Evolutionary conservation across 2,888 invertebrate genomes (phyloP).

Genomic region (Drosophila barbarae): DNA sequence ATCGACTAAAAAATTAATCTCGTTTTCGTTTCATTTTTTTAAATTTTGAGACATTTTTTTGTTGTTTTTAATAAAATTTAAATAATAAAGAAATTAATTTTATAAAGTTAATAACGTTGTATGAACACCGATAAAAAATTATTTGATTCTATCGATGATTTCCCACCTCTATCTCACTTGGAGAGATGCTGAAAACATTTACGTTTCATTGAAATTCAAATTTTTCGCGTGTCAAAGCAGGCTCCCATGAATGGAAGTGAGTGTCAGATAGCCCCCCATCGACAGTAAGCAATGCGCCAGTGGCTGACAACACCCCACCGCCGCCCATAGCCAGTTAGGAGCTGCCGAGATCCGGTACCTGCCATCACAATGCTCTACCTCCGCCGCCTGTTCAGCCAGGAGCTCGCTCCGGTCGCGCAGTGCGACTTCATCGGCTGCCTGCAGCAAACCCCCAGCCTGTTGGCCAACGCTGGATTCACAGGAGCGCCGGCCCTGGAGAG

Average conservation of each 20-base stretch:
- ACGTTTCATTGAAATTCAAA: constrained; percentile 19
- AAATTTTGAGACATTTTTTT: too few relatives aligned
- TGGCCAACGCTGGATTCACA: constrained; percentile 57
- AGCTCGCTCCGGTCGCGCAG: constrained; percentile 67
- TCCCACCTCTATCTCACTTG: neutral
- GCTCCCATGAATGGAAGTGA: constrained; percentile 36
- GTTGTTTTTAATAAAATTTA: too few relatives aligned
- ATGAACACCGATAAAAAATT: too few relatives aligned
- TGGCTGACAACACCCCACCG: neutral
- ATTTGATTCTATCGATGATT: neutral
- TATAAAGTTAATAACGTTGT: too few relatives aligned
- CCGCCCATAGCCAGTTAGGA: constrained; percentile 9
- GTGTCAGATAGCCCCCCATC: neutral
- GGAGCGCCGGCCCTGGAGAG: constrained; percentile 80
- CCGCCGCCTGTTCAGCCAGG: constrained; percentile 77
- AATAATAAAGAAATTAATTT: too few relatives aligned
- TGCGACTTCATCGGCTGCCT: constrained; percentile 70
- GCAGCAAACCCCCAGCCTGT: constrained; percentile 64
- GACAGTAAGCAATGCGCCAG: constrained; percentile 30
- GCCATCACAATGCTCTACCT: constrained; percentile 64
- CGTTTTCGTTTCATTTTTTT: too few relatives aligned
- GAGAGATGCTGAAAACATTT: constrained; percentile 11
- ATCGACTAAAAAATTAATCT: too few relatives aligned
- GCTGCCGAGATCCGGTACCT: constrained; percentile 20
- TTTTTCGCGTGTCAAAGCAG: neutral